Evolutionary conservation across 2,797 vertebrate species (phyloP).

Genomic region (Characodon lateralis): DNA sequence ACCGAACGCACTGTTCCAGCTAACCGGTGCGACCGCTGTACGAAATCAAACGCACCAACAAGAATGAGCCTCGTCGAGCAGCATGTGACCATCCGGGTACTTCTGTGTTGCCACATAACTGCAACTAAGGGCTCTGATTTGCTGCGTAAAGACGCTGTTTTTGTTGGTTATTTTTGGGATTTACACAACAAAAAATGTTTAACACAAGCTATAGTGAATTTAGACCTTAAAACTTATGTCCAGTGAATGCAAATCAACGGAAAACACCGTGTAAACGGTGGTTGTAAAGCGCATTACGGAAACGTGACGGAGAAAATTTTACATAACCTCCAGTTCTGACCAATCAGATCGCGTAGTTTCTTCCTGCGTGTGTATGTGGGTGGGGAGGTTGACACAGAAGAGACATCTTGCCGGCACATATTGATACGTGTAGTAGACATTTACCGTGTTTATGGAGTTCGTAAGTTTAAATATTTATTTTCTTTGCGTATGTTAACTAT

Average conservation of each 20-base stretch:
- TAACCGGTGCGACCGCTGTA: background rate
- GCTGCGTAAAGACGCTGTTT: background rate
- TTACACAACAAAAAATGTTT: fast-evolving
- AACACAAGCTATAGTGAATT: fast-evolving
- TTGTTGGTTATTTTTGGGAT: fast-evolving
- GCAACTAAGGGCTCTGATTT: background rate
- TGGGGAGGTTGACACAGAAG: constrained; percentile 32
- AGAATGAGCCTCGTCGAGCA: constrained; percentile 16
- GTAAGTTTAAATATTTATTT: background rate
- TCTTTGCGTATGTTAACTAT: background rate
- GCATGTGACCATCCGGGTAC: constrained; percentile 80
- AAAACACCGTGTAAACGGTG: fast-evolving
- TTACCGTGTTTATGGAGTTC: background rate
- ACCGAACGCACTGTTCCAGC: background rate
- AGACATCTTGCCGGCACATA: background rate
- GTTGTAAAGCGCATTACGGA: constrained; percentile 47
- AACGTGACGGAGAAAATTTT: constrained; percentile 56
- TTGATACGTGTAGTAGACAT: background rate
- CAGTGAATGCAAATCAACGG: fast-evolving
- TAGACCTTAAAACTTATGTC: fast-evolving
- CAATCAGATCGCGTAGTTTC: constrained; percentile 47
- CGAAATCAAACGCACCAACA: constrained; percentile 23
- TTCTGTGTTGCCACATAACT: constrained; percentile 28
- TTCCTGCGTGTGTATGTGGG: background rate
- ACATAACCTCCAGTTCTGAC: constrained; percentile 39